A percentile compares a stretch with the other conserved stretches of the same genome.
Evolutionary conservation across 2,888 invertebrate genomes (phyloP).

Genomic region (Toxonevra muliebris): DNA sequence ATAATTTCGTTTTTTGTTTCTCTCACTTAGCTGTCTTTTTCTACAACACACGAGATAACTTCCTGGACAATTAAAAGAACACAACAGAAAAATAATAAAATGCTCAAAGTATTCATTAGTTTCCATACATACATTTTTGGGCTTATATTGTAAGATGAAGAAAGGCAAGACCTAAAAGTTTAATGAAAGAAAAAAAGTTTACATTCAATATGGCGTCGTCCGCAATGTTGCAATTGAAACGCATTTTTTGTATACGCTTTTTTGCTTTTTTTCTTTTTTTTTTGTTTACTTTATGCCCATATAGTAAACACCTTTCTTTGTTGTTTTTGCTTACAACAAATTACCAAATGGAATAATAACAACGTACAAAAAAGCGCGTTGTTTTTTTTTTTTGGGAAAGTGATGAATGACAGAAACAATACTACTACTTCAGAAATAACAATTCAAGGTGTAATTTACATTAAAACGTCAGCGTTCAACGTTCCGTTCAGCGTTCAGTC

Average conservation of each 20-base stretch:
- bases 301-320: constrained; percentile 21
- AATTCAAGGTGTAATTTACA: constrained; percentile 22
- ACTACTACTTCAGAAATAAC: no score
- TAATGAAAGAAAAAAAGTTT: no score
- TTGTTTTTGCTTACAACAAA: constrained; percentile 17
- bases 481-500: neutral
- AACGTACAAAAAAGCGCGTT: constrained; percentile 5
- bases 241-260: constrained; percentile 21
- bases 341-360: constrained; percentile 22
- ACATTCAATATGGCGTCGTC: no score
- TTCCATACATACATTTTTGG: constrained; percentile 16
- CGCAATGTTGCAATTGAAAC: neutral
- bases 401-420: constrained; percentile 32
- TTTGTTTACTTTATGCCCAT: constrained; percentile 23
- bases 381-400: constrained; percentile 12
- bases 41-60: constrained; percentile 11
- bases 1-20: constrained; percentile 12
- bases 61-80: constrained; percentile 12
- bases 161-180: neutral
- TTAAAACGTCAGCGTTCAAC: constrained; percentile 10
- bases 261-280: neutral
- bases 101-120: constrained; percentile 17
- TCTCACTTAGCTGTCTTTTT: neutral
- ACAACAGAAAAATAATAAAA: constrained; percentile 1
- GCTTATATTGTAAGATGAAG: constrained; percentile 9